These are phyloP conservation scores for Channa striata DNA, from an alignment of 2,797 vertebrate genomes.

Conservation along the genomic window DNA sequence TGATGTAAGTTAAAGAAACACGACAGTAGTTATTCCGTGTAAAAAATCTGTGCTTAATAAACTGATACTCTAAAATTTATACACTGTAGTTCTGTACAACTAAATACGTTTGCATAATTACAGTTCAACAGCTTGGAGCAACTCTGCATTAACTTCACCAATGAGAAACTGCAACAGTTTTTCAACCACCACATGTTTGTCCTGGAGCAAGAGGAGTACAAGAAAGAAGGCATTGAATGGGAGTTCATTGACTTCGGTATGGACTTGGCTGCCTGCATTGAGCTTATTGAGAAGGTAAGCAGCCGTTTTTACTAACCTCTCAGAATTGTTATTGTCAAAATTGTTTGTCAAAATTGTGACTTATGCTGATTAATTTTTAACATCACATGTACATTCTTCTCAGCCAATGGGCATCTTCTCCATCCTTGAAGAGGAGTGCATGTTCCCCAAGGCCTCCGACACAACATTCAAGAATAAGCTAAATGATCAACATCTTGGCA, in stretches of 20 bases:
- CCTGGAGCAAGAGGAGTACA: slow-evolving; percentile 53
- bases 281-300: slow-evolving; percentile 90
- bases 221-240: slow-evolving; percentile 81
- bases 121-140: slow-evolving; percentile 81
- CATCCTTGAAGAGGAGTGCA: slow-evolving; percentile 90
- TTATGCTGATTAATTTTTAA: no score
- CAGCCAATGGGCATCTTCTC: slow-evolving; percentile 84
- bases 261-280: slow-evolving; percentile 89
- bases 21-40: no score
- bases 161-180: slow-evolving; percentile 87
- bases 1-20: slow-evolving; percentile 78
- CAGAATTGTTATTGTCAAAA: no score
- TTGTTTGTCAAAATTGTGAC: no score
- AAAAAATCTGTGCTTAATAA: no score
- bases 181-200: slow-evolving; percentile 87
- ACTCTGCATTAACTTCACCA: slow-evolving; percentile 87
- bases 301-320: no score
- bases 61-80: no score
- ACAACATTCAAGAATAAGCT: neutral
- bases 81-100: no score
- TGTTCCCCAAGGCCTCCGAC: slow-evolving; percentile 82
- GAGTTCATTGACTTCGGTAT: slow-evolving; percentile 84
- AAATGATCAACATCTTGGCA: neutral
- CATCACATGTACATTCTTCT: neutral
- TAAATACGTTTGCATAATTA: slow-evolving; percentile 1